Conservation (phyloP, 2,888 invertebrate genomes). For the Drosophila rellima region DNA sequence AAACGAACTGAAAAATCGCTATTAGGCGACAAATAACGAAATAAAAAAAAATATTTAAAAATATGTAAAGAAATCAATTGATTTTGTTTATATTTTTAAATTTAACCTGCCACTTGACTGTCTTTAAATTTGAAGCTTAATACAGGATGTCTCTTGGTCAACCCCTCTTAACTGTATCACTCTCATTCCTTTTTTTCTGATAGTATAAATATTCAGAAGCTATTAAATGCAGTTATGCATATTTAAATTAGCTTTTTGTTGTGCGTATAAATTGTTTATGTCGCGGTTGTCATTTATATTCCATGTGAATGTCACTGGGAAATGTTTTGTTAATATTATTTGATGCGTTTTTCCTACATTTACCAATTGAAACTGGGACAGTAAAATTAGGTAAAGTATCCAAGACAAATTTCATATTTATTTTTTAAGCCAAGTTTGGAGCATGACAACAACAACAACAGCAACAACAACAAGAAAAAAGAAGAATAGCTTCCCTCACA, state of each 20-base stretch:
- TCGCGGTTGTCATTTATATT: conserved; percentile 39
- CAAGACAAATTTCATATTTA: conserved; percentile 40
- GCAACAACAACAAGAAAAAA: too few relatives aligned
- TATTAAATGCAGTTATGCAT: conserved; percentile 79
- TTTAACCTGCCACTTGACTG: too few relatives aligned
- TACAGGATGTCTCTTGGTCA: conserved; percentile 10
- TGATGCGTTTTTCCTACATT: conserved; percentile 44
- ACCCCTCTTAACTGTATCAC: neutral
- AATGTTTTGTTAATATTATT: conserved; percentile 60
- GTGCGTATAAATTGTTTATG: conserved; percentile 65
- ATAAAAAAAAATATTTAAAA: too few relatives aligned
- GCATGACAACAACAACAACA: neutral
- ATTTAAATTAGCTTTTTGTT: conserved; percentile 61
- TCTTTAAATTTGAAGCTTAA: neutral
- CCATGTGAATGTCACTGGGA: conserved; percentile 22
- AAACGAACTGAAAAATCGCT: neutral
- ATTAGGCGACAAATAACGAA: neutral
- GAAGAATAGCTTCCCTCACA: neutral
- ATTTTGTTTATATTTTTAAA: too few relatives aligned
- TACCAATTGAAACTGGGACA: conserved; percentile 15
- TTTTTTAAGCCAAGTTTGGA: conserved; percentile 18
- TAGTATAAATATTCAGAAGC: conserved; percentile 66
- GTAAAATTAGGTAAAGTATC: conserved; percentile 6
- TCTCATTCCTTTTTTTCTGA: neutral
- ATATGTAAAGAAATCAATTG: neutral